phyloP scores from a whole-genome alignment of 2,113 vertebrate genomes.

The Oenanthe melanoleuca region DNA sequence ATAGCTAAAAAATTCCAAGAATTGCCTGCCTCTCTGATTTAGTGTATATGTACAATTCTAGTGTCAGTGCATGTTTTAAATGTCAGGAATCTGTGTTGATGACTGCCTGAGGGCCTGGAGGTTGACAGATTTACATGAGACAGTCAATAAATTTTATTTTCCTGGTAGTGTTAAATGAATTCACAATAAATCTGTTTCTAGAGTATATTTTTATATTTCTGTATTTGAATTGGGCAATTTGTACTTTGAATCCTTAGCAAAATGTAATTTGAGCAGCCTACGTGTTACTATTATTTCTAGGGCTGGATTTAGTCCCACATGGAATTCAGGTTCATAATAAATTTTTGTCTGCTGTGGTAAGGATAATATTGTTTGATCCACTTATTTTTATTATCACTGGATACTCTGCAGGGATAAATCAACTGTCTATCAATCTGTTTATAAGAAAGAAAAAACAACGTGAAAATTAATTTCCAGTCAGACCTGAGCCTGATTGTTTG shows the following conservation, averaged over 20 bases:
- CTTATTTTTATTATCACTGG: not conserved
- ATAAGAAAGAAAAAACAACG: not conserved
- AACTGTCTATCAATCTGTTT: not conserved
- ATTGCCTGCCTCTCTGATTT: not conserved
- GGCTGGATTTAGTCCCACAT: not conserved
- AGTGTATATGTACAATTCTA: not conserved
- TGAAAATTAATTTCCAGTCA: not conserved
- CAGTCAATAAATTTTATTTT: not conserved
- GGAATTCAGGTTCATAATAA: not conserved
- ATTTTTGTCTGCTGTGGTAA: not conserved
- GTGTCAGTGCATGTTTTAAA: not conserved
- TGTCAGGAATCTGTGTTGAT: not conserved
- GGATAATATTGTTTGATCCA: not conserved
- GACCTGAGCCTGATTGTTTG: not conserved
- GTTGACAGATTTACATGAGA: not conserved
- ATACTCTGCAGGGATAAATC: not conserved
- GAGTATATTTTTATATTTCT: not conserved
- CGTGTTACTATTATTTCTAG: not conserved
- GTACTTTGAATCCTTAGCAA: not conserved
- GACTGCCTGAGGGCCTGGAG: not conserved
- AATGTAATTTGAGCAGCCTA: not conserved
- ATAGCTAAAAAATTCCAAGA: not conserved
- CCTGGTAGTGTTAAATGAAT: not conserved
- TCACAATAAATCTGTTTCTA: not conserved
- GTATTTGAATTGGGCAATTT: not conserved